Percentiles rank a stretch among this genome's conserved stretches.
Evolutionary conservation across 2,113 vertebrate genomes (phyloP).

Genomic region (Camelus dromedarius): DNA sequence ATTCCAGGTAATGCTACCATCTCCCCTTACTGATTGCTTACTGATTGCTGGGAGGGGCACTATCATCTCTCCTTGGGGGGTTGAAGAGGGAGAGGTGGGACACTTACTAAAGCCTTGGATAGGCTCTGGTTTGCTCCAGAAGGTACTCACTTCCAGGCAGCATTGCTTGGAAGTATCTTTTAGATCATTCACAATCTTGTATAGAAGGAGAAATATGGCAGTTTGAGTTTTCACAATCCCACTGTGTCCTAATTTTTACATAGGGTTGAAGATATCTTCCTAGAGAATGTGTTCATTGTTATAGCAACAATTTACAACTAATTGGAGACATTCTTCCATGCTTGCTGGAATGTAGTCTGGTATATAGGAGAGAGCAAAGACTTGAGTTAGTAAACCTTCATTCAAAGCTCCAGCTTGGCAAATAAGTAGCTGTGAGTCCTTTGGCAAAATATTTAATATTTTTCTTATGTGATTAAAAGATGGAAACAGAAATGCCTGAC

Average conservation of each 20-base stretch:
- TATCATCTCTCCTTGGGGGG: not conserved
- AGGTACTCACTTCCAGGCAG: not conserved
- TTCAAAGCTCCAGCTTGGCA: not conserved
- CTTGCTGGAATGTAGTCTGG: not conserved
- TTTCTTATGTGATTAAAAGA: not conserved
- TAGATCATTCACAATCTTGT: not conserved
- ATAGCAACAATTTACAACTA: not conserved
- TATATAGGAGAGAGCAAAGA: not conserved
- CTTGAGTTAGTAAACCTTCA: not conserved
- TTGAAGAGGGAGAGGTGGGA: not conserved
- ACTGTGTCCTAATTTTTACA: not conserved
- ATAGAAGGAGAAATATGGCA: not conserved
- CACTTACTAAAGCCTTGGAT: not conserved
- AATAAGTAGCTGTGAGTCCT: not conserved
- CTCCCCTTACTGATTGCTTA: not conserved
- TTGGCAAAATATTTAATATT: not conserved
- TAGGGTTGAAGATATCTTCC: not conserved
- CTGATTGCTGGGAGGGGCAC: not conserved
- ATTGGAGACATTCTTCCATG: not conserved
- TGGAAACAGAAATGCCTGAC: not conserved
- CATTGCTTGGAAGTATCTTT: not conserved
- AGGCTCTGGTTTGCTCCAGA: not conserved
- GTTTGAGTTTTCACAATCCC: not conserved
- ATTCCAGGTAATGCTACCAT: not conserved
- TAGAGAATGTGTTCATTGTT: not conserved